These are phyloP conservation scores for Orthosia gothica DNA, from an alignment of 2,888 invertebrate species.

Conservation along the genomic window DNA sequence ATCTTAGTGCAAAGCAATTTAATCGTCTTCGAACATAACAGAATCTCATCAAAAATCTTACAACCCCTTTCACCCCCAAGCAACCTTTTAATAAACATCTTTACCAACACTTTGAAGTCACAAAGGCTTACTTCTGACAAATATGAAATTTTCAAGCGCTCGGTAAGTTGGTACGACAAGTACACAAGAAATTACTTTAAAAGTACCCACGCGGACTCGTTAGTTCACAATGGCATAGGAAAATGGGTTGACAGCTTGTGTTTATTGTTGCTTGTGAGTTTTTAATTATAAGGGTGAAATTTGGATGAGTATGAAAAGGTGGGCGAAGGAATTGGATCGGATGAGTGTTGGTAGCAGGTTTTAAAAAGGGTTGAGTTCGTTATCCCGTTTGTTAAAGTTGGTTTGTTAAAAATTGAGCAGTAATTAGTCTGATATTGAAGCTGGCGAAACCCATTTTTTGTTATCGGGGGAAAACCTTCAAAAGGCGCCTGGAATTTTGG, in stretches of 20 bases:
- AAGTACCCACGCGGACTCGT: constrained; percentile 48
- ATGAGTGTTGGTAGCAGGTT: constrained; percentile 2
- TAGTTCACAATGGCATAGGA: constrained; percentile 45
- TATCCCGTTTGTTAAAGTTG: constrained; percentile 12
- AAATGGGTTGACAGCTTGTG: constrained; percentile 39
- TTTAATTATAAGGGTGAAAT: constrained; percentile 45
- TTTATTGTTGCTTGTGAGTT: constrained; percentile 33
- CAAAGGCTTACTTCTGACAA: constrained; percentile 49
- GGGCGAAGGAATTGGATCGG: not conserved
- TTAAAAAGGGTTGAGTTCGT: not conserved
- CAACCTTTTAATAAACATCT: constrained; percentile 19
- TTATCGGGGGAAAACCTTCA: too few species aligned
- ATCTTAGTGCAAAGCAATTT: not conserved
- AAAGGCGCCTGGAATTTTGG: too few species aligned
- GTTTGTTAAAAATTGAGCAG: constrained; percentile 17
- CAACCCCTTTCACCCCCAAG: constrained; percentile 4
- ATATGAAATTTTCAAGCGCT: constrained; percentile 50
- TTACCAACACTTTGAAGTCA: constrained; percentile 21
- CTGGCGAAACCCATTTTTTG: not conserved
- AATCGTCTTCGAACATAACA: not conserved
- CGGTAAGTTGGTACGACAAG: constrained; percentile 17
- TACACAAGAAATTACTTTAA: constrained; percentile 66
- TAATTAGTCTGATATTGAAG: not conserved
- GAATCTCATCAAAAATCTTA: constrained; percentile 11
- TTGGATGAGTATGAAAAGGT: not conserved